phyloP scores from a whole-genome alignment of 2,888 invertebrate genomes.

The Agriotes lineatus region DNA sequence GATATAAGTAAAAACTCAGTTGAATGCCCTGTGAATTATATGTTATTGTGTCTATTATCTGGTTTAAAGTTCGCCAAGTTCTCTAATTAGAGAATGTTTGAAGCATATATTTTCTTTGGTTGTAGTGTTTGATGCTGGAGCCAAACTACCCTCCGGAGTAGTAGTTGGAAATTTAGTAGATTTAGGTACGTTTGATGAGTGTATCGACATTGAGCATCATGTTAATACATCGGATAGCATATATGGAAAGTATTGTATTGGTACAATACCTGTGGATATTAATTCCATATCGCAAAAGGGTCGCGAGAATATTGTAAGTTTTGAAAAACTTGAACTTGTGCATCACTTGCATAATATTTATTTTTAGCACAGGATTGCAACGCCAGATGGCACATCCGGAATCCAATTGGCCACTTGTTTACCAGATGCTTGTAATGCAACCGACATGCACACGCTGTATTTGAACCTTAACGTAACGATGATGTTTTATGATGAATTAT shows the following conservation, averaged over 20 bases:
- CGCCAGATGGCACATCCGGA: neutral
- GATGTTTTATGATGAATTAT: neutral
- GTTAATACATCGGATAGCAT: neutral
- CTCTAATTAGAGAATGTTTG: no score
- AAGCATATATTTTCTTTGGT: no score
- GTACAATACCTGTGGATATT: neutral
- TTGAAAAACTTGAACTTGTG: no score
- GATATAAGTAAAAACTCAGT: no score
- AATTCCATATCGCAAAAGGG: neutral
- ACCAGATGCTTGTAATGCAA: neutral
- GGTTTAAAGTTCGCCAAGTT: no score
- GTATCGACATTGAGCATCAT: slow-evolving; percentile 14
- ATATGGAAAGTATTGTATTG: slow-evolving; percentile 38
- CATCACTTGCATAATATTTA: no score
- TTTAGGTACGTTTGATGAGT: slow-evolving; percentile 38
- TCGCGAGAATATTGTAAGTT: no score
- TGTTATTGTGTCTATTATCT: no score
- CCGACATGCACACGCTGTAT: neutral
- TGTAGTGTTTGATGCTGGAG: slow-evolving; percentile 37
- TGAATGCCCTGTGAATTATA: no score
- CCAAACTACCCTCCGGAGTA: slow-evolving; percentile 35
- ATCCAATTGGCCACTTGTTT: neutral
- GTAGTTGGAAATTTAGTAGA: slow-evolving; percentile 27
- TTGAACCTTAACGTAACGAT: neutral
- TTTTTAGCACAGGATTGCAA: neutral